Evolutionary conservation across 2,888 invertebrate genomes (phyloP).

Genomic region (Lordiphosa fenestrarum): DNA sequence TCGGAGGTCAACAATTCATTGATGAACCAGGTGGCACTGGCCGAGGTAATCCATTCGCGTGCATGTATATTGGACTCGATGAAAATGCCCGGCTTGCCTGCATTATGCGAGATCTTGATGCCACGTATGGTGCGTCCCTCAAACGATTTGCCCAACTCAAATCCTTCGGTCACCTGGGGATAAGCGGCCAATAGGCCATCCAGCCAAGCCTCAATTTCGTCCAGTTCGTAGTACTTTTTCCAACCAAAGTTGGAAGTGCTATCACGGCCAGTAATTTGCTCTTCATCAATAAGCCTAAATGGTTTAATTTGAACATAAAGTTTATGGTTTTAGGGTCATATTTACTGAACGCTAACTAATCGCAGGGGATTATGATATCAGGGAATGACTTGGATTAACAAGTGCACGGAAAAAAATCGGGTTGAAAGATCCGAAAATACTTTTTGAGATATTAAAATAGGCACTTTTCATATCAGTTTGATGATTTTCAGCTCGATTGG

Average conservation of each 20-base stretch:
- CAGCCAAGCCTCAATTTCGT: conserved; percentile 84
- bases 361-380: conserved; percentile 6
- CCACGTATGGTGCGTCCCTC: conserved; percentile 84
- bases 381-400: no score
- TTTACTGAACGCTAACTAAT: conserved; percentile 17
- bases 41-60: conserved; percentile 88
- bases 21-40: conserved; percentile 86
- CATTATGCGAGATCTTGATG: conserved; percentile 80
- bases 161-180: conserved; percentile 75
- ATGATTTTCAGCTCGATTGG: no score
- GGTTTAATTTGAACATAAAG: conserved; percentile 16
- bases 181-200: conserved; percentile 80
- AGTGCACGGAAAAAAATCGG: no score
- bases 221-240: conserved; percentile 83
- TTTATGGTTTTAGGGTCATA: conserved; percentile 20
- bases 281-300: conserved; percentile 81
- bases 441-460: no score
- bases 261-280: conserved; percentile 64
- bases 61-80: conserved; percentile 85
- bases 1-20: conserved; percentile 85
- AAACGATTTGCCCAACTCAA: conserved; percentile 82
- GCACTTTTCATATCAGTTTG: no score
- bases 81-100: conserved; percentile 82
- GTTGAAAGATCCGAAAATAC: no score
- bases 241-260: conserved; percentile 81